Evolutionary conservation across 2,797 vertebrate genomes (phyloP), one percentile per base, ranked within the genome.

Genomic region (Neopelma chrysocephalum): DNA sequence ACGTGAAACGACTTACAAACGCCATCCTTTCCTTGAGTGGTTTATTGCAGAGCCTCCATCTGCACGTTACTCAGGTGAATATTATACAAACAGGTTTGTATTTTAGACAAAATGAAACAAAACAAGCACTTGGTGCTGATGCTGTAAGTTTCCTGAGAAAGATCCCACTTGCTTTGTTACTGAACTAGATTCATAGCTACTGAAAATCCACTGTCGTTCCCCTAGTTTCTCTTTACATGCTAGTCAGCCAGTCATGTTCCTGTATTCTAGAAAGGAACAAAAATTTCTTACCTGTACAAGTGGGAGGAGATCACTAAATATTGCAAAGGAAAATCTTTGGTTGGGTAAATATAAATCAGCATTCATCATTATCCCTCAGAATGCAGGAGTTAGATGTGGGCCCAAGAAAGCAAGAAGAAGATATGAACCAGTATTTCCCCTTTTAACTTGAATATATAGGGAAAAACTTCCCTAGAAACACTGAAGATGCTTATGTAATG

Each of bases 1-100:
- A 89, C 95, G 96, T 1, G 95, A 95, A 43, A 97, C 88, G 40
- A 98, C 93, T 56, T 97, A 93, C 82, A 93, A 89, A 38, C 95
- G 97, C 6, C 98, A 98, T 0, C 98, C 98, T 62, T 98, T 98
- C 93, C 79, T 98, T 3, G 98, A 98, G 75, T 97, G 98, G 97
- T 45, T 9, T 21, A 2, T 94, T 0, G 20, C 61, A 23, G 90
- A 81, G 9, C 51, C 91, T 48, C 15, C 94, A 3, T 5, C 14
- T 18, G 0, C 0, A 0, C 29, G 25, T 11, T 96, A 94, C n/a
- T 96, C 96, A 40, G 98, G 98, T 98, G 82, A 96, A 34, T 93
- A 82, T 51, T 69, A 62, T 5, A 56, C 13, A 80, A 71, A 51
- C 3, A 70, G 8, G n/a, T 70, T 53, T 66, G 15, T 21, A 47